Evolutionary conservation across 2,888 invertebrate genomes (phyloP).

Genomic region (Apantesis nais): DNA sequence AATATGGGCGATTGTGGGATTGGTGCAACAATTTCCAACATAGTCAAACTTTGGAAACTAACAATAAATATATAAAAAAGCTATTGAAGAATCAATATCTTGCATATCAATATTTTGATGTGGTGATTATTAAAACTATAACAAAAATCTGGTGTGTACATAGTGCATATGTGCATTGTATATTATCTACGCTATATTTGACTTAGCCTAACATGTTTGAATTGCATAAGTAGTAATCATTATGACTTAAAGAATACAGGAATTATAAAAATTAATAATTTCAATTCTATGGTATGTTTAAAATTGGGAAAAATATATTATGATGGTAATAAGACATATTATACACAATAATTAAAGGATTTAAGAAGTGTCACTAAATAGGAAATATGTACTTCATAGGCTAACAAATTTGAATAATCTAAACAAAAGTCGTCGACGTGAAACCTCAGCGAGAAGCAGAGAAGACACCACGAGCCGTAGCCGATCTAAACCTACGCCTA

Average conservation of each 20-base stretch:
- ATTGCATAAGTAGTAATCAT: background rate
- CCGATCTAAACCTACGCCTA: slow-evolving; percentile 45
- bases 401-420: slow-evolving; percentile 69
- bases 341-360: background rate
- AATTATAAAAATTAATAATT: background rate
- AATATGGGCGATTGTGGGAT: background rate
- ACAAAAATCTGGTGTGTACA: background rate
- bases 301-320: background rate
- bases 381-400: slow-evolving; percentile 51
- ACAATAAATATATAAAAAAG: background rate
- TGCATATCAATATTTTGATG: background rate
- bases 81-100: background rate
- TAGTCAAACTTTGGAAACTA: background rate
- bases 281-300: too few relatives aligned
- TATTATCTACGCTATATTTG: background rate
- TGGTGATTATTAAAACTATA: background rate
- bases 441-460: slow-evolving; percentile 44
- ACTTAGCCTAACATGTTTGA: background rate
- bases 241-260: background rate
- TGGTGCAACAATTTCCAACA: background rate
- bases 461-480: slow-evolving; percentile 30
- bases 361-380: background rate
- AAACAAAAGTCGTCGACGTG: slow-evolving; percentile 63
- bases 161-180: background rate
- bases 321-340: background rate